Base-by-base conservation (phyloP, 30 jellyfish, hydroid and myxozoan species). In the Phacellophora camtschatica region DNA sequence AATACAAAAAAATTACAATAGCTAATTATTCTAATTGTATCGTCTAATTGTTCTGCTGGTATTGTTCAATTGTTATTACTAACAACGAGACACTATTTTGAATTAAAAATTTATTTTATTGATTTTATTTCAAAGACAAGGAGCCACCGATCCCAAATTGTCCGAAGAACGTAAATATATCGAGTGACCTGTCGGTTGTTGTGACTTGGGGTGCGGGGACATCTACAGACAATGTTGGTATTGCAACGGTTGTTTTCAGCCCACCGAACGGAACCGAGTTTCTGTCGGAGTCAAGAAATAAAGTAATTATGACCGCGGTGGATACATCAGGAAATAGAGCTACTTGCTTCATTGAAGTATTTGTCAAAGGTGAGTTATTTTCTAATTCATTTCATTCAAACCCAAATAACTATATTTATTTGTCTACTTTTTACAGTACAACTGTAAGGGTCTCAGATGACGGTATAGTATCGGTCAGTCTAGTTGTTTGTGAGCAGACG, bases 251-350 rank as follows among this genome's bases (percentile, higher is more conserved):
- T 55, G 51, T 32, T 9, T 92, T 49, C 65, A 46, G 35, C 42
- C 98, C 98, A 22, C 86, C 95, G 34, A 92, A 87, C 51, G 98
- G 98, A 4, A 36, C 98, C 10, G 41, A 62, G 27, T 87, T 92
- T 64, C 34, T 25, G 7, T 92, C 98, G 29, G 89, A 92, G 37
- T 36, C 96, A 16, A 66, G 67, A 46, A 96, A 86, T 43, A 43
- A 64, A 39, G 95, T 92, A 11, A 55, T 37, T 20, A 66, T 76
- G 90, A 66, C 81, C 12, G 99, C 94, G 1, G 39, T 74, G 19
- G 99, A 93, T 59, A 11, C 63, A 12, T 29, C 82, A 5, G 96
- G 96, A 7, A 93, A 93, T 56, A 58, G 27, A 13, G 99, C 96
- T 6, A 43, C 92, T 19, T 93, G 99, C 62, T 59, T 84, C 48